Base-by-base conservation (phyloP, 2,113 vertebrate genomes). In the Coracopsis vasa region DNA sequence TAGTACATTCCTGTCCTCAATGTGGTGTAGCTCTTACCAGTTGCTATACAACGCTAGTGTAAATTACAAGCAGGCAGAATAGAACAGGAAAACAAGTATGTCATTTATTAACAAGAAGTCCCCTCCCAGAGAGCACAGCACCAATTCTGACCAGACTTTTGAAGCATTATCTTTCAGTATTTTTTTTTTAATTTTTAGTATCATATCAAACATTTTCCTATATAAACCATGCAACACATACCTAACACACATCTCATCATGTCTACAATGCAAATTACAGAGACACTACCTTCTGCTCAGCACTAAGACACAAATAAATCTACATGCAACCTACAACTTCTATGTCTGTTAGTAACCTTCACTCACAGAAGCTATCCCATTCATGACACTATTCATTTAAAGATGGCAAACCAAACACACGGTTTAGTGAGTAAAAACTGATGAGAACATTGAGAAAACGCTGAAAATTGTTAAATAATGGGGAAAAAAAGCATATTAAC, bases 171-270 rank as follows among this genome's bases (percentile, higher is more conserved):
- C 16, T 24, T 88, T 58, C 28, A 71, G 8, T 6, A 4, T 2
- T 18, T 27, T 25, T 24, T 54, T 72, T 29, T 0, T 4, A 35
- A 25, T 65, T 60, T 74, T 94, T 45, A 77, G 27, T n/a, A 60
- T 45, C 14, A 86, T 84, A 64, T 44, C 28, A 81, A 71, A 44
- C 27, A 11, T 0, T 0, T 12, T 73, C 5, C 23, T 39, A 23
- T 24, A 18, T 24, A 33, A 86, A 78, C 58, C 33, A 51, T 1
- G 14, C 42, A 80, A 58, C 23, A 47, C 28, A 80, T 3, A 61
- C 0, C 0, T 6, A 80, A 65, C 16, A 15, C 19, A 9, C 58
- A 54, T 25, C 53, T 77, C 20, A 24, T 41, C 29, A 37, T 5
- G 15, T 11, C 77, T 44, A 39, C 51, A 71, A 11, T 0, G 13